Evolutionary conservation across 2,888 invertebrate species (phyloP).

Genomic region (Tuberolachnus salignus): DNA sequence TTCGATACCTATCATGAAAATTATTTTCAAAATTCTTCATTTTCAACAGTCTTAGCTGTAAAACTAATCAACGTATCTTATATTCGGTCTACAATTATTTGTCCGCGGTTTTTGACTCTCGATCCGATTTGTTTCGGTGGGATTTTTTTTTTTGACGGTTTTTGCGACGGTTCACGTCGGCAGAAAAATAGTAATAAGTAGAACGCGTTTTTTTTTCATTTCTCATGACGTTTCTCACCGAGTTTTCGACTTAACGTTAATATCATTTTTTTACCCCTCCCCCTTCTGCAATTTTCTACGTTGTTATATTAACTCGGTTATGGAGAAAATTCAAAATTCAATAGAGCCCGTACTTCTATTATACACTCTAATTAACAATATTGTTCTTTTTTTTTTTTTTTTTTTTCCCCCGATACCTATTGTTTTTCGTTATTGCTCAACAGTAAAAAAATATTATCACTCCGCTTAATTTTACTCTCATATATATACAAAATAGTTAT

Average conservation of each 20-base stretch:
- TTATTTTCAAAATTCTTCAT: too few species aligned
- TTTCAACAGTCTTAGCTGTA: too few species aligned
- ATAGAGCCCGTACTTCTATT: too few species aligned
- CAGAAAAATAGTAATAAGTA: slow-evolving; percentile 2
- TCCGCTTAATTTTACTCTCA: too few species aligned
- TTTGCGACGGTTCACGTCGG: neutral
- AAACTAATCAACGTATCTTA: too few species aligned
- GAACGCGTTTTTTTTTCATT: slow-evolving; percentile 9
- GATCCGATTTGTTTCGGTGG: neutral
- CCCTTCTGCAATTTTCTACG: neutral
- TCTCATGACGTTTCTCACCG: neutral
- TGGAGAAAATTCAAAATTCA: slow-evolving; percentile 28
- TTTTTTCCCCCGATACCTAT: too few species aligned
- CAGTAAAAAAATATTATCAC: too few species aligned
- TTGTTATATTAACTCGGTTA: slow-evolving; percentile 1
- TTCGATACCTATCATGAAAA: too few species aligned
- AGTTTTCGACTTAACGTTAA: neutral
- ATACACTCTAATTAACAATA: slow-evolving; percentile 44
- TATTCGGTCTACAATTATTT: neutral
- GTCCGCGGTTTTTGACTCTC: neutral
- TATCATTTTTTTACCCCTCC: neutral
- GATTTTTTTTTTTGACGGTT: too few species aligned
- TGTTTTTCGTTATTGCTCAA: too few species aligned
- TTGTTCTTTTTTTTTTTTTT: neutral
- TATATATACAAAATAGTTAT: too few species aligned